phyloP scores from a whole-genome alignment of 2,113 vertebrate species.

The Rhynchomys soricoides region DNA sequence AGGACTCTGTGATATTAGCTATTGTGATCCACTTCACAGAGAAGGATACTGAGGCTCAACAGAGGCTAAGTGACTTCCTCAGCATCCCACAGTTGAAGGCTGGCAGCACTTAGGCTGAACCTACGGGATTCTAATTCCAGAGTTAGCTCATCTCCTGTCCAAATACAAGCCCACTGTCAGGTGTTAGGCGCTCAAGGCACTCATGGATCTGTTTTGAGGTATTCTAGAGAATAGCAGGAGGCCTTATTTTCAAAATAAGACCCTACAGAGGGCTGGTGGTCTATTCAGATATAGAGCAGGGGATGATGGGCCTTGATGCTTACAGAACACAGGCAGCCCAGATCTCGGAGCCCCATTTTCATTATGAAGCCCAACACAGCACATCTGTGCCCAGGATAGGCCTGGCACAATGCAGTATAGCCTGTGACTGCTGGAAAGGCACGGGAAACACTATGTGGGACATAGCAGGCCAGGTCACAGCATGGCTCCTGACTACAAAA shows the following conservation, averaged over 20 bases:
- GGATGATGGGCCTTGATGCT: constrained; percentile 1
- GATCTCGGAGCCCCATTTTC: background rate
- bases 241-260: constrained; percentile 48
- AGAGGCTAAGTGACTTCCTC: constrained; percentile 22
- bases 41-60: constrained; percentile 7
- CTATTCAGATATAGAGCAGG: constrained; percentile 8
- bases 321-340: background rate
- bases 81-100: constrained; percentile 14
- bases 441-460: background rate
- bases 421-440: background rate
- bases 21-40: constrained; percentile 15
- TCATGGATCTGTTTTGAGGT: background rate
- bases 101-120: background rate
- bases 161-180: background rate
- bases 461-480: background rate
- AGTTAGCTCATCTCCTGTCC: constrained; percentile 27
- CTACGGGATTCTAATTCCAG: background rate
- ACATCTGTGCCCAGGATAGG: background rate
- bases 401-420: background rate
- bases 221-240: background rate
- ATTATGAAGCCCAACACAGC: constrained; percentile 6
- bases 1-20: constrained; percentile 26
- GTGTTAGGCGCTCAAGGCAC: background rate
- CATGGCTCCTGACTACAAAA: constrained; percentile 18
- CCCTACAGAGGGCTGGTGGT: background rate